Base-by-base conservation (phyloP, 2,797 vertebrate genomes). In the Tokudaia muenninki region DNA sequence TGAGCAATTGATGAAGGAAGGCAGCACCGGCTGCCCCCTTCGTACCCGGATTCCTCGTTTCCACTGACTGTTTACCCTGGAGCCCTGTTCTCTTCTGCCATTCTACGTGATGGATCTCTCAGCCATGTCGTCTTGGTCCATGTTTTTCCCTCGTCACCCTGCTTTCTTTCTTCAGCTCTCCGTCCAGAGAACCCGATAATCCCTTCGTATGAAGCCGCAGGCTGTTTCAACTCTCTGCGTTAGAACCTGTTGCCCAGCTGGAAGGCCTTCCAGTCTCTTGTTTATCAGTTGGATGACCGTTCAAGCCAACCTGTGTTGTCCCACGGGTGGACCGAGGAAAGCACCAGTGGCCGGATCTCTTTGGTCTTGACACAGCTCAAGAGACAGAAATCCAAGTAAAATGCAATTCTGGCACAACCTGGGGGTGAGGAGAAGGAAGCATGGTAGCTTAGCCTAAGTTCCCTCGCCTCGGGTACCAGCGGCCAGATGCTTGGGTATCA, bases 211-310 rank as follows among this genome's bases (percentile, higher is more conserved):
- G 41, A 41, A 41, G 3, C 41, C 3, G 41, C 41, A 41, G 41
- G 41, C 41, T 2, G 41, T 41, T 41, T 41, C 41, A 41, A 41
- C 41, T 41, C 41, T 93, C 59, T 5, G 6, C 82, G 96, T 94
- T 87, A 95, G 94, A 92, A 59, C 91, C 31, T 17, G 2, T 87
- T n/a, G 6, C 91, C 94, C 89, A 75, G 87, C 93, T 67, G 87
- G 92, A 88, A 96, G 92, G 59, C 83, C 34, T 96, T 74, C 29
- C 74, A 90, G 91, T 95, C 83, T 90, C 86, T 86, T 13, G 4
- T 92, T 91, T 93, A 91, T 95, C 90, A 87, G 97, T 93, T 63
- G 78, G 92, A 93, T 3, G 94, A 91, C 90, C 82, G 75, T 90
- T 93, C 95, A 81, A 77, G 89, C 91, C 84, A 78, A 88, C 84